These are phyloP conservation scores for Stramonita haemastoma DNA, from an alignment of 2,888 invertebrate genomes.

Conservation along the genomic window DNA sequence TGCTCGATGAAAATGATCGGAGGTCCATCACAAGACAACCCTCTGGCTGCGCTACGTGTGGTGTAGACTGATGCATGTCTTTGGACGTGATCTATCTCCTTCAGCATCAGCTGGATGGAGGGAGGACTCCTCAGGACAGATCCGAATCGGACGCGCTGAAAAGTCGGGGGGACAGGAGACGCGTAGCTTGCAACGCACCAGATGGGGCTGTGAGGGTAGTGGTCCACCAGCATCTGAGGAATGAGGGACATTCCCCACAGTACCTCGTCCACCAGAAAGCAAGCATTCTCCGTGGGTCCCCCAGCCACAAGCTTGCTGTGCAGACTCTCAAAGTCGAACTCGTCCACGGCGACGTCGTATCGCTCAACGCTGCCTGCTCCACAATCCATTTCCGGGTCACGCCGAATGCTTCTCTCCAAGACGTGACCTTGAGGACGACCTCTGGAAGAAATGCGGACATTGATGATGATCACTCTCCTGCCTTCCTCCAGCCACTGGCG, in stretches of 20 bases:
- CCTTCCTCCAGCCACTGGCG: constrained; percentile 34
- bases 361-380: constrained; percentile 31
- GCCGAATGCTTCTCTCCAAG: constrained; percentile 27
- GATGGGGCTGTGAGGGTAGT: constrained; percentile 12
- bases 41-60: constrained; percentile 23
- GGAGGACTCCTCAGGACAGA: constrained; percentile 17
- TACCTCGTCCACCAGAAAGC: constrained; percentile 27
- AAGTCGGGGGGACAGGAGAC: not conserved
- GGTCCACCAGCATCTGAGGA: not conserved
- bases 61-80: not conserved
- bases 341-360: constrained; percentile 16
- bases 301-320: not conserved
- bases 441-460: not conserved
- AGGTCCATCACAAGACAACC: constrained; percentile 25
- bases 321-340: not conserved
- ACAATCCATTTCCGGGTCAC: not conserved
- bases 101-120: constrained; percentile 31
- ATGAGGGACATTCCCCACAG: not conserved
- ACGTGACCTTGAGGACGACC: constrained; percentile 29
- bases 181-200: constrained; percentile 20
- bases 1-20: constrained; percentile 27
- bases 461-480: constrained; percentile 31
- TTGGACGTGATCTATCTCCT: constrained; percentile 20
- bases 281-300: not conserved
- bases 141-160: not conserved